Base-by-base conservation (phyloP, 2,888 invertebrate genomes). In the Spisula solida region DNA sequence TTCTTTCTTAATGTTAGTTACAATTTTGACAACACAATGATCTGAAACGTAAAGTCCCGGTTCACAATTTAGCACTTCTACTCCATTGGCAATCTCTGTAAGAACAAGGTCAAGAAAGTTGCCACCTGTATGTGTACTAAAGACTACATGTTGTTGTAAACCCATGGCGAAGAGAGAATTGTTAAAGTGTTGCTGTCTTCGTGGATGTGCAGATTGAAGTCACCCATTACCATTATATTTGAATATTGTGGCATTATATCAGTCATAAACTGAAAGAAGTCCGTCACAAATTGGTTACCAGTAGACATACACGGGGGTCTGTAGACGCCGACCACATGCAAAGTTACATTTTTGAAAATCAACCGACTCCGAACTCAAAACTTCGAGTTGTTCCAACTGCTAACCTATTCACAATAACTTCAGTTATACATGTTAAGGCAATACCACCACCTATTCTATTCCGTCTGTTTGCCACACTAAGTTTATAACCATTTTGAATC, bases 161-260 rank as follows among this genome's bases (percentile, higher is more conserved):
- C 81, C n/a, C n/a, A n/a, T n/a, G n/a, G n/a, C n/a, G n/a, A n/a
- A n/a, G n/a, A n/a, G n/a, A n/a, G n/a, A n/a, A n/a, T n/a, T n/a
- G n/a, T n/a, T n/a, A n/a, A n/a, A n/a, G 55, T n/a, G n/a, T n/a
- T n/a, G n/a, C n/a, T n/a, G n/a, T n/a, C n/a, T n/a, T n/a, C n/a
- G n/a, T n/a, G n/a, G n/a, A n/a, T n/a, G n/a, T n/a, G n/a, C n/a
- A 90, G 25, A n/a, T 88, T 90, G 66, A 88, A 90, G 55, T 88
- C 86, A 0, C 87, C 87, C 82, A 90, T 85, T 18, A 85, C 55
- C 75, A 90, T 55, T 6, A 90, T 18, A 41, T 90, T 90, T 56
- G 82, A 85, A 81, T 85, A 75, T 20, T 79, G 34, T 18, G 90
- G 51, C n/a, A 90, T 10, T n/a, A 82, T 85, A 18, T 82, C 82